Conservation (phyloP, 2,113 vertebrate species). For the Eubucco bourcierii region DNA sequence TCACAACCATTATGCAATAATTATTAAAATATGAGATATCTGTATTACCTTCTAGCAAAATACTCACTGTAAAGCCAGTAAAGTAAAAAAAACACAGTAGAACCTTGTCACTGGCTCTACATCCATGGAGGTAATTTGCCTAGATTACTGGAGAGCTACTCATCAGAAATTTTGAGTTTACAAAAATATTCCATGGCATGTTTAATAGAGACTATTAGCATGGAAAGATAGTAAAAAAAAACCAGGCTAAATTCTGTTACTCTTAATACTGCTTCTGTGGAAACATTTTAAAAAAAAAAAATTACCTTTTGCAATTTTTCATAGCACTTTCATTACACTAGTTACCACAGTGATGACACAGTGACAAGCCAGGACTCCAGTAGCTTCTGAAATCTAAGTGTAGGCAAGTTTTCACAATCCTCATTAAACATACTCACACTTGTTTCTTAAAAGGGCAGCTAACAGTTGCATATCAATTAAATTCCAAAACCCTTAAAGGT, state of each 20-base stretch:
- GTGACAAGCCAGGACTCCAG: neutral
- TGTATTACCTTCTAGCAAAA: neutral
- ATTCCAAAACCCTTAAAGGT: neutral
- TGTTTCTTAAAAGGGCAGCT: neutral
- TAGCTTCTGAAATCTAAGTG: neutral
- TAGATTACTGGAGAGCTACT: neutral
- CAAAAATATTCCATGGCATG: neutral
- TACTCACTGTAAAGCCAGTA: neutral
- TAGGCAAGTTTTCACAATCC: neutral
- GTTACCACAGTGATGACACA: neutral
- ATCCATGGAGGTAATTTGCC: neutral
- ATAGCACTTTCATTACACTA: neutral
- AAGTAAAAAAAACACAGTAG: neutral
- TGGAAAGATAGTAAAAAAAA: neutral
- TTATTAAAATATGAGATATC: neutral
- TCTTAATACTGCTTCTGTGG: neutral
- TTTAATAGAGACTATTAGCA: neutral
- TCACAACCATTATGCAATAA: fast-evolving
- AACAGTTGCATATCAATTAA: neutral
- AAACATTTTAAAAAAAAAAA: neutral
- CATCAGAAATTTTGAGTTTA: neutral
- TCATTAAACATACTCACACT: neutral
- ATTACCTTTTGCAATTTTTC: neutral
- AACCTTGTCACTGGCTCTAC: neutral
- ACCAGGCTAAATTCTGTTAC: neutral